A percentile compares a stretch with the other conserved stretches of the same genome.
Conservation (phyloP, 2,797 vertebrate species). For the Rhadinocentrus ornatus region DNA sequence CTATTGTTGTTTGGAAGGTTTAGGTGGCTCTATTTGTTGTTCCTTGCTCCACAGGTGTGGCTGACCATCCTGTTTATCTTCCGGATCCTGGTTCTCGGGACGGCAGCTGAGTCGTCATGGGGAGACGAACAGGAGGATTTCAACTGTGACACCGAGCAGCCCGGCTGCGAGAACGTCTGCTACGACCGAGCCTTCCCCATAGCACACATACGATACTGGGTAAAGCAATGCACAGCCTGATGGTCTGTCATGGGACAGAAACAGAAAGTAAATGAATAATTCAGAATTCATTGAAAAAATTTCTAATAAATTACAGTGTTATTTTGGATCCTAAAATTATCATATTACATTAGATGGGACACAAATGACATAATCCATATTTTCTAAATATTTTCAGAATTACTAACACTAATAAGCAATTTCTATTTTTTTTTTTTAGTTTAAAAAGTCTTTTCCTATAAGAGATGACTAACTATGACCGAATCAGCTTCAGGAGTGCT, state of each 20-base stretch:
- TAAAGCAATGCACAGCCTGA: constrained; percentile 8
- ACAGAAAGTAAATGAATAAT: not conserved
- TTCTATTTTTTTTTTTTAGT: too few relatives aligned
- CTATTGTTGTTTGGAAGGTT: not conserved
- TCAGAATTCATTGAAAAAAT: too few relatives aligned
- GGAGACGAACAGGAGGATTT: constrained; percentile 97
- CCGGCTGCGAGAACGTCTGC: constrained; percentile 95
- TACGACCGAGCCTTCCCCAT: constrained; percentile 97
- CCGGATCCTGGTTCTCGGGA: constrained; percentile 95
- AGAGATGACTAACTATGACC: too few relatives aligned
- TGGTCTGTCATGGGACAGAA: not conserved
- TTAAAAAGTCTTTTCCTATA: too few relatives aligned
- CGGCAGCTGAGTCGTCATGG: constrained; percentile 96
- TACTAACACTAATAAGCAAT: too few relatives aligned
- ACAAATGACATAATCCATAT: too few relatives aligned
- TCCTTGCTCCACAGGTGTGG: constrained; percentile 84
- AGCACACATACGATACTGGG: constrained; percentile 91
- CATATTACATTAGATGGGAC: too few relatives aligned
- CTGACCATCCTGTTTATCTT: constrained; percentile 97
- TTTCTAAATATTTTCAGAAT: too few relatives aligned
- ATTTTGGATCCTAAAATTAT: too few relatives aligned
- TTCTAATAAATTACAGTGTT: too few relatives aligned
- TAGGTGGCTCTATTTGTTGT: not conserved
- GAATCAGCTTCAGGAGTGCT: too few relatives aligned
- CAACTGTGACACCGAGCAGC: constrained; percentile 92